Conservation (phyloP, 1,140 invertebrate genomes). For the Procambarus virginalis region DNA sequence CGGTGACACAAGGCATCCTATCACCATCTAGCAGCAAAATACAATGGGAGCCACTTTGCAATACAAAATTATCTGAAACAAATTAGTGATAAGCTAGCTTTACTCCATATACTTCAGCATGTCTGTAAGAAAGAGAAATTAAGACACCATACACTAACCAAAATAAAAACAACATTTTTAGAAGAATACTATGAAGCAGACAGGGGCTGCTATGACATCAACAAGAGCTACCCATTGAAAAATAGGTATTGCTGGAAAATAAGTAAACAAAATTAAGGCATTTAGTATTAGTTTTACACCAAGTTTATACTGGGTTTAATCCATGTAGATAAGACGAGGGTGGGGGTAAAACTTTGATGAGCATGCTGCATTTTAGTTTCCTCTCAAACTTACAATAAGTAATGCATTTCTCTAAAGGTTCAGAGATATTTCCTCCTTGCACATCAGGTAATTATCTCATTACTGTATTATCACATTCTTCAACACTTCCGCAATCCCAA, state of each 20-base stretch:
- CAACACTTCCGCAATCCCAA: not conserved
- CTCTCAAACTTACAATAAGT: not conserved
- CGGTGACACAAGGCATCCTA: not conserved
- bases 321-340: not conserved
- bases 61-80: slow-evolving; percentile 1
- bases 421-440: too few species aligned
- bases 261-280: not conserved
- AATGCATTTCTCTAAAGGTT: not conserved
- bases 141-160: slow-evolving; percentile 19
- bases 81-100: not conserved
- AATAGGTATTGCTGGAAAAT: slow-evolving; percentile 1
- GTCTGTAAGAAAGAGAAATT: slow-evolving; percentile 38
- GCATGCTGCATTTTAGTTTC: not conserved
- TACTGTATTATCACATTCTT: not conserved
- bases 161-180: not conserved
- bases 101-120: slow-evolving; percentile 8
- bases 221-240: not conserved
- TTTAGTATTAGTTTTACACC: not conserved
- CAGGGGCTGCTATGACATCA: slow-evolving; percentile 11
- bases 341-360: too few species aligned
- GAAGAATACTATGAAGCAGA: not conserved
- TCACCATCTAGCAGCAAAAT: not conserved
- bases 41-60: not conserved
- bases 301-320: not conserved
- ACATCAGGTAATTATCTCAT: not conserved